These are phyloP conservation scores for Trichogramma dendrolimi DNA, from an alignment of 2,888 invertebrate species.

Conservation along the genomic window DNA sequence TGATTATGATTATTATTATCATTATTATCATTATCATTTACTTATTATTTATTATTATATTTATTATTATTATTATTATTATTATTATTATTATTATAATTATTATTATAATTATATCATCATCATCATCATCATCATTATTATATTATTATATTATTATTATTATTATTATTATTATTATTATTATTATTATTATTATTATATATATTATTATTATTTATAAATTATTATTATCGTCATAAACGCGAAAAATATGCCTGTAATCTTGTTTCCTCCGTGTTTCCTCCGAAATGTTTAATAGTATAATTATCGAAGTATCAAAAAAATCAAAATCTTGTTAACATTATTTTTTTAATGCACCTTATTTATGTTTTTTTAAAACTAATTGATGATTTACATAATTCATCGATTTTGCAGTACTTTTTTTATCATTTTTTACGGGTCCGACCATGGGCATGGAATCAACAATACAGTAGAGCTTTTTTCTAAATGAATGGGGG, in stretches of 20 bases:
- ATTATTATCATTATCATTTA: slow-evolving; percentile 22
- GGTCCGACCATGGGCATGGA: neutral
- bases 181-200: slow-evolving; percentile 29
- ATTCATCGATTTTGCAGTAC: neutral
- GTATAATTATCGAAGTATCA: slow-evolving; percentile 41
- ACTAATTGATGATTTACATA: neutral
- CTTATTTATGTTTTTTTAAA: slow-evolving; percentile 25
- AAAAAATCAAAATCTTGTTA: slow-evolving; percentile 8
- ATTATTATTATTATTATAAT: slow-evolving; percentile 29
- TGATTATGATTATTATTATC: slow-evolving; percentile 28
- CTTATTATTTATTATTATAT: slow-evolving; percentile 31
- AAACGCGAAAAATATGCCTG: slow-evolving; percentile 42
- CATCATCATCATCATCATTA: slow-evolving; percentile 25
- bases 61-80: slow-evolving; percentile 31
- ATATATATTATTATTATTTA: slow-evolving; percentile 26
- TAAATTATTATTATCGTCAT: slow-evolving; percentile 31
- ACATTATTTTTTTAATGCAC: slow-evolving; percentile 17
- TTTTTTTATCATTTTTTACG: neutral
- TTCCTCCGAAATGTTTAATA: slow-evolving; percentile 44
- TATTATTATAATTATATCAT: slow-evolving; percentile 13
- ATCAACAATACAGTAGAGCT: too few species aligned
- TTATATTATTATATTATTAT: slow-evolving; percentile 25
- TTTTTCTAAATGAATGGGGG: too few species aligned
- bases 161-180: slow-evolving; percentile 26
- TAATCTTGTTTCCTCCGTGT: slow-evolving; percentile 48